Base-by-base conservation (phyloP, 2,888 invertebrate genomes). In the Andrena flavipes region DNA sequence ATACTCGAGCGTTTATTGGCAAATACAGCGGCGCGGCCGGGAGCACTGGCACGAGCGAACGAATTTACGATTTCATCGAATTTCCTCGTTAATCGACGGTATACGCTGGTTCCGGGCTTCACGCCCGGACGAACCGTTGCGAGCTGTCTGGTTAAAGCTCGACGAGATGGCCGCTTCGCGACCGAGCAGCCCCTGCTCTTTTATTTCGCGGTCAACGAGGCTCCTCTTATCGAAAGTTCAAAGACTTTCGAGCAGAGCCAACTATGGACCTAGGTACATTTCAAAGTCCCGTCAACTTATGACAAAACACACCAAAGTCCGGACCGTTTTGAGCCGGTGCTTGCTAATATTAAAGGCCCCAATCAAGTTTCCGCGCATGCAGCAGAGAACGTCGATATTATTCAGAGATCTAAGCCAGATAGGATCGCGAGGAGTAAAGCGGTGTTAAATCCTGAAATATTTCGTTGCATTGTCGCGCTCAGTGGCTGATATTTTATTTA, bases 1-100 rank as follows among this genome's bases (percentile, higher is more conserved):
- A 84, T 75, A 74, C 76, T 59, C 77, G 76, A 64, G 65, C 85
- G 74, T 88, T 88, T 88, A 85, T 88, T 87, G 87, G 85, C 80
- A 77, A 85, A 88, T 70, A 83, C 82, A 84, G 59, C 56, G 60
- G 26, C 60, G 60, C 72, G 71, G 54, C 35, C 63, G 72, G 68
- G 79, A 51, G 73, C 70, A 76, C 72, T 74, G 69, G 82, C 65
- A 84, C 82, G 84, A 83, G 72, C 76, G 87, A 84, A 87, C 88
- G 88, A 89, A 91, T 92, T 91, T 91, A 91, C 89, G 90, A 91
- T 91, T 91, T 89, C 88, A 91, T 91, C 89, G 91, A 90, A 92
- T 92, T 91, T 90, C 84, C 90, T 89, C 91, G 91, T 90, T 91
- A 92, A 91, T 91, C 90, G 91, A 80, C 87, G 82, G 84, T 85